phyloP scores from a whole-genome alignment of 2,113 vertebrate genomes.

The Cephalopholis sonnerati region DNA sequence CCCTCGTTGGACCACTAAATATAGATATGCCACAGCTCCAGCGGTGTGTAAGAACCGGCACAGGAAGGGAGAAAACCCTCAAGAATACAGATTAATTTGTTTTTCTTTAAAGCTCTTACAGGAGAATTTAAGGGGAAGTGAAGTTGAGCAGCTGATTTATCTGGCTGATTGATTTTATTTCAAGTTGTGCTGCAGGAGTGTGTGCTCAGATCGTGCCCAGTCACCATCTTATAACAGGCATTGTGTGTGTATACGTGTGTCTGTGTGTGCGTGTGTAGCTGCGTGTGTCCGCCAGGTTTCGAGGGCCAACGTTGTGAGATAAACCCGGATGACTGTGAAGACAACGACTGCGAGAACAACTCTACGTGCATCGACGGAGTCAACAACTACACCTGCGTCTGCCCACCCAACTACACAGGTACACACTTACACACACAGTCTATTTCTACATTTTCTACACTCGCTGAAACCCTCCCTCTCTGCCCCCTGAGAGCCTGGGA shows the following conservation, averaged over 20 bases:
- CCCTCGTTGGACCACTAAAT: slow-evolving; percentile 47
- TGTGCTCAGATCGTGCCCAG: slow-evolving; percentile 5
- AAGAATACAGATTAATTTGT: slow-evolving; percentile 16
- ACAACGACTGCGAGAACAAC: slow-evolving; percentile 98
- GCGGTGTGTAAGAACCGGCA: slow-evolving; percentile 26
- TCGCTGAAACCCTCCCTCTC: slow-evolving; percentile 25
- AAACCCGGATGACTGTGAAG: slow-evolving; percentile 96
- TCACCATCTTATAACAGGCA: slow-evolving; percentile 11
- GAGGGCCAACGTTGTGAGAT: slow-evolving; percentile 93
- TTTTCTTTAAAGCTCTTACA: slow-evolving; percentile 31
- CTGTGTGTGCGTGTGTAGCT: slow-evolving; percentile 85
- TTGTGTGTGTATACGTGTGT: slow-evolving; percentile 23
- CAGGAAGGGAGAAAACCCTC: neutral
- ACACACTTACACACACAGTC: slow-evolving; percentile 36
- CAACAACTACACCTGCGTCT: slow-evolving; percentile 96
- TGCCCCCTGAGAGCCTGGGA: slow-evolving; percentile 23
- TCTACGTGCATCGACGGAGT: slow-evolving; percentile 94
- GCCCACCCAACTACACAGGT: slow-evolving; percentile 94
- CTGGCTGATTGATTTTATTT: slow-evolving; percentile 46
- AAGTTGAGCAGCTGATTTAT: slow-evolving; percentile 43
- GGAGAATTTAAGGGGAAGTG: slow-evolving; percentile 22
- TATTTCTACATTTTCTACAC: neutral
- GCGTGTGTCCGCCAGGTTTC: slow-evolving; percentile 91
- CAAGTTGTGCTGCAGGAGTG: slow-evolving; percentile 22
- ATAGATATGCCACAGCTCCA: slow-evolving; percentile 29